Conservation (phyloP, 2,113 vertebrate species). For the Nicator chloris region DNA sequence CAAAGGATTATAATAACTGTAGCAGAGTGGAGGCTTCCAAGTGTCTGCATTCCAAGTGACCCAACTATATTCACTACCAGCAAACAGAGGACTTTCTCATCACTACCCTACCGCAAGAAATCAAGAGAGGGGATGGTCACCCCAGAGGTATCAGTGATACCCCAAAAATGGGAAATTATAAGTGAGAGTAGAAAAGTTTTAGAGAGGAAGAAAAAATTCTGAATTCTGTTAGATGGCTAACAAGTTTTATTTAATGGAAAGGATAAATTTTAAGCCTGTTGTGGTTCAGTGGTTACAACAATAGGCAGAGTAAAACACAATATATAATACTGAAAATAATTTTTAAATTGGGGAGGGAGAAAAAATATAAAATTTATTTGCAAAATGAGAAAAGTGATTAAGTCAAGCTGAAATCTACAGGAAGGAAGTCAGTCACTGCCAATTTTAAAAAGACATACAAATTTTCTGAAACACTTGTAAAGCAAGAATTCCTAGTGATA, state of each 20-base stretch:
- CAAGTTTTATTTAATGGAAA: neutral
- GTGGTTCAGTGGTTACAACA: neutral
- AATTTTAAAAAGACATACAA: neutral
- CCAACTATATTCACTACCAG: neutral
- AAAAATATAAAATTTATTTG: neutral
- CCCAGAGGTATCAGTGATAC: neutral
- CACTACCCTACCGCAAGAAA: neutral
- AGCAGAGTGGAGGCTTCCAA: slow-evolving; percentile 6
- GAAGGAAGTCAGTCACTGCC: neutral
- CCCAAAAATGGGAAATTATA: neutral
- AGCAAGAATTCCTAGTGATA: neutral
- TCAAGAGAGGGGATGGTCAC: accelerated
- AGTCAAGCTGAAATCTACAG: neutral
- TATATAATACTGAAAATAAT: neutral
- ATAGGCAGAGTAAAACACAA: neutral
- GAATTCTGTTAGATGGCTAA: neutral
- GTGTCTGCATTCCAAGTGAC: slow-evolving; percentile 6
- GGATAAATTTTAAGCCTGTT: neutral
- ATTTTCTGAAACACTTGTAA: neutral
- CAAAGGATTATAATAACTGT: slow-evolving; percentile 19
- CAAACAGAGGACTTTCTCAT: neutral
- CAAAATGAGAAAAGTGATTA: neutral
- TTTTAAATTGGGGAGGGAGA: neutral
- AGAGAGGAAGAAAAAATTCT: neutral
- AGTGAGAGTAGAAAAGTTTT: neutral